These are phyloP conservation scores for Thalassarche chlororhynchos DNA, from an alignment of 2,113 vertebrate genomes.

Conservation along the genomic window DNA sequence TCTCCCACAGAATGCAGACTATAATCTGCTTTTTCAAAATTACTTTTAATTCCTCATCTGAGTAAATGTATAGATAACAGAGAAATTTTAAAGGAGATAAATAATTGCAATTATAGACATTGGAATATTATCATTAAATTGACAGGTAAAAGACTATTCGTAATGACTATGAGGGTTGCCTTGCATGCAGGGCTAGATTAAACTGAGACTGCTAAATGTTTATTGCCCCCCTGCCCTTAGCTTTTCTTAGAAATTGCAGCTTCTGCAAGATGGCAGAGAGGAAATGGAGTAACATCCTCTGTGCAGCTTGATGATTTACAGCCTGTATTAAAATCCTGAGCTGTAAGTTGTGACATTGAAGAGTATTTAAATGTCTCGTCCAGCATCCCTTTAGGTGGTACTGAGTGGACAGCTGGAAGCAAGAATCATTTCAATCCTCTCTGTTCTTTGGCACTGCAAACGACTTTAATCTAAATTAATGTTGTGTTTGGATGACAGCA, in stretches of 20 bases:
- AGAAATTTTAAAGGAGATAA: neutral
- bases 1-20: neutral
- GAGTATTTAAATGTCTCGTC: neutral
- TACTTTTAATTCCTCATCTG: neutral
- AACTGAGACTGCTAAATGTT: neutral
- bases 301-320: neutral
- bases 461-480: neutral
- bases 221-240: neutral
- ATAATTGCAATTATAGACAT: neutral
- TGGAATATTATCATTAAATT: neutral
- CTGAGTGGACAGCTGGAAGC: neutral
- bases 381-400: neutral
- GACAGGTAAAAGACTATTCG: neutral
- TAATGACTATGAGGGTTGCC: neutral
- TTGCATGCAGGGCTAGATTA: neutral
- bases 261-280: neutral
- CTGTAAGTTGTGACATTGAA: neutral
- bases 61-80: neutral
- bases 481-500: neutral
- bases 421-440: neutral
- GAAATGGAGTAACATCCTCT: neutral
- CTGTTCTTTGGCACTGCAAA: too few species aligned
- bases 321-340: neutral
- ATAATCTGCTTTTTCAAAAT: constrained; percentile 16
- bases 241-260: neutral